A percentile compares a stretch with the other conserved stretches of the same genome.
phyloP scores from a whole-genome alignment of 2,888 invertebrate genomes.

The Dicycla oo region DNA sequence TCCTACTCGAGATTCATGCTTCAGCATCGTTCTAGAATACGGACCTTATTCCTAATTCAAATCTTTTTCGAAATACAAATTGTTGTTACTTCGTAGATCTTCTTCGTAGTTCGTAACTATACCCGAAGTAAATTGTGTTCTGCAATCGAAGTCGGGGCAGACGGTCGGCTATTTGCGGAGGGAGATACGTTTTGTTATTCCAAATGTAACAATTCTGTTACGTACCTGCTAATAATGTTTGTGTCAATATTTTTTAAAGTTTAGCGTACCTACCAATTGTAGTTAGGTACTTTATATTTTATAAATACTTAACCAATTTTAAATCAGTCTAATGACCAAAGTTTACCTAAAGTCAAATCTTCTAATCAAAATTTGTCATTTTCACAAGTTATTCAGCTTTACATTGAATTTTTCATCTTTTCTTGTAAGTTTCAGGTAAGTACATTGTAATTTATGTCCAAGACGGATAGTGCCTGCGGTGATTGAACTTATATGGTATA shows the following conservation, averaged over 20 bases:
- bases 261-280: background rate
- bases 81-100: constrained; percentile 14
- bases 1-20: background rate
- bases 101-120: constrained; percentile 45
- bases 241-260: constrained; percentile 52
- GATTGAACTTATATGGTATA: too few relatives aligned
- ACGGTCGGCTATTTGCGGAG: constrained; percentile 78
- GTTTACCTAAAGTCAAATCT: background rate
- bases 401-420: background rate
- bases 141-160: constrained; percentile 73
- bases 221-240: constrained; percentile 60
- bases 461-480: background rate
- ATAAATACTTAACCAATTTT: background rate
- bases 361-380: background rate
- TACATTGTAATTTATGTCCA: background rate
- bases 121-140: constrained; percentile 62
- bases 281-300: background rate
- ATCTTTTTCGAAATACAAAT: constrained; percentile 31
- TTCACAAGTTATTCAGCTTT: background rate
- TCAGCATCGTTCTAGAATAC: background rate
- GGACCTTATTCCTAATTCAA: constrained; percentile 23
- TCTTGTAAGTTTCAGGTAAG: background rate
- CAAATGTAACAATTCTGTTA: constrained; percentile 77
- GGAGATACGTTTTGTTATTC: constrained; percentile 79
- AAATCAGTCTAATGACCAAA: background rate